Base-by-base conservation (phyloP, 2,113 vertebrate genomes). In the Myrmophylax atrothorax region DNA sequence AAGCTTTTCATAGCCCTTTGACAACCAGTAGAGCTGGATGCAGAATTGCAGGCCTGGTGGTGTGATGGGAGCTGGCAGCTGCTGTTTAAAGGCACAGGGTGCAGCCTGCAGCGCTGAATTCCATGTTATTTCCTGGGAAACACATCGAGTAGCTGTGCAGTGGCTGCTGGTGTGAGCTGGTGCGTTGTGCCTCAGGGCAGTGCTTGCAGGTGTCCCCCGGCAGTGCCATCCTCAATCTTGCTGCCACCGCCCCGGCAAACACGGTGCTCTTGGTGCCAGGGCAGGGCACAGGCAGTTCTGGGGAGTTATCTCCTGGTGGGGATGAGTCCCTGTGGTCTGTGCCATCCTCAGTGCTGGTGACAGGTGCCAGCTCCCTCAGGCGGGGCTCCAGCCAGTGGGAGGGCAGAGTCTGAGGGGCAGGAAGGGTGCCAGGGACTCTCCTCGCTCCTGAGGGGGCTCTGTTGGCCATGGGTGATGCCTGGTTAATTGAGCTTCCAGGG, bases 1-100 rank as follows among this genome's bases (percentile, higher is more conserved):
- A 95, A 97, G 87, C 68, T 95, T 88, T 96, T 81, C 78, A 18
- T 78, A 92, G 91, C 77, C 84, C 73, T 89, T 95, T 75, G 72
- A 53, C 76, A 53, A 53, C 76, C 25, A 40, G 68, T 63, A 96
- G 85, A 10, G 15, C 80, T 86, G 73, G 23, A 74, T 2, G 2
- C 74, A 69, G 79, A 62, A 75, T 74, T 42, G 28, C 33, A 86
- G 66, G 44, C 69, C 60, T 78, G 66, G 25, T 66, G 28, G 33
- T 62, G 42, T 58, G 63, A 59, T 42, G 40, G 18, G 49, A 76
- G 84, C 44, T 74, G 69, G 70, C 47, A 35, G 67, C 77, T 90
- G 18, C 8, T 46, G 58, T 38, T 47, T 49, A 58, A 85, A 95
- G 70, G 16, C n/a, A 7, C 52, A 74, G 44, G 52, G 35, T 76